Conservation (phyloP, 2,113 vertebrate genomes). For the Hiodon alosoides region DNA sequence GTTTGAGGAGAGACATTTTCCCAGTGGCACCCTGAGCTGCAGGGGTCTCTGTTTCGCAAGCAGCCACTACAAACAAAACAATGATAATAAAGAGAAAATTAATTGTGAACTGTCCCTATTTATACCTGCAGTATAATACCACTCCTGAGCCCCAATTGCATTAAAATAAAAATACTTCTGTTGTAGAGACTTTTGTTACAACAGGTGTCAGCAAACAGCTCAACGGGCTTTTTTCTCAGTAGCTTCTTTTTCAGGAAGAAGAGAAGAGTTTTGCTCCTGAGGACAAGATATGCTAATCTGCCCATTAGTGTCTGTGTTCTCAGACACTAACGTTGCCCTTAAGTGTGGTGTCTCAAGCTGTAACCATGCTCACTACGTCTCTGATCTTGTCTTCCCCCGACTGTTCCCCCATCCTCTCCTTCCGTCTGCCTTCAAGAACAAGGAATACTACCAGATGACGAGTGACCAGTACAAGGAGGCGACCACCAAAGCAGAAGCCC, state of each 20-base stretch:
- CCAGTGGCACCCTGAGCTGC: no score
- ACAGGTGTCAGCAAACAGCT: neutral
- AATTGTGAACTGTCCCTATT: no score
- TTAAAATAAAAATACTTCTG: no score
- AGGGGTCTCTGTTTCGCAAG: no score
- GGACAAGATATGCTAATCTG: neutral
- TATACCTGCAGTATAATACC: no score
- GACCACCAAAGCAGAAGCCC: conserved; percentile 68
- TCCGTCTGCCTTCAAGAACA: conserved; percentile 65
- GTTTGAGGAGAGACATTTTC: no score
- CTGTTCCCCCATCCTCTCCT: neutral
- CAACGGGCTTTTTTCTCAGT: no score
- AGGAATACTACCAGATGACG: conserved; percentile 77
- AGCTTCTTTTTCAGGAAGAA: neutral
- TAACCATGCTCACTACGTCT: neutral
- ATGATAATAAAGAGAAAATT: no score
- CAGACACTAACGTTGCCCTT: neutral
- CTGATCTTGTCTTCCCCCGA: conserved; percentile 4
- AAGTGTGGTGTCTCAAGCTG: neutral
- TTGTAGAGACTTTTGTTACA: no score
- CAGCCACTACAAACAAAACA: no score
- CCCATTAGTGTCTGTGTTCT: neutral
- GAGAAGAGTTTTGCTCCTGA: neutral
- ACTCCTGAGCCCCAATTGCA: no score
- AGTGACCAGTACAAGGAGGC: conserved; percentile 77